Conservation (phyloP, 2,797 vertebrate species). For the Graptemys geographica region DNA sequence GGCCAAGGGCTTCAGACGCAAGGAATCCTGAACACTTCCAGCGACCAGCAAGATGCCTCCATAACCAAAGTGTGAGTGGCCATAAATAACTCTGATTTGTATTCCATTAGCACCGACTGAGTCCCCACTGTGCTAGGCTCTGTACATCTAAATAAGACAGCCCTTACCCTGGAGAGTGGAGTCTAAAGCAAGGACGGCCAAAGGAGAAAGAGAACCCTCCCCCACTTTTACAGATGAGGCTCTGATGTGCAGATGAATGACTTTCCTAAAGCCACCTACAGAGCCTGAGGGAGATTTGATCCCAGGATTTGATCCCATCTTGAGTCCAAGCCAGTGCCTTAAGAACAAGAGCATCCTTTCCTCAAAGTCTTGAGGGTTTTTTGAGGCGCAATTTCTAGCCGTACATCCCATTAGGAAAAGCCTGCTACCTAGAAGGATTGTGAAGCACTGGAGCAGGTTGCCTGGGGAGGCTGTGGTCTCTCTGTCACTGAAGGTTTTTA, state of each 20-base stretch:
- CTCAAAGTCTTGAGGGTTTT: neutral
- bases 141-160: neutral
- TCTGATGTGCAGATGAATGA: neutral
- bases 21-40: slow-evolving; percentile 72
- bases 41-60: slow-evolving; percentile 40
- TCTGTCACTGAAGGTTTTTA: neutral
- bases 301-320: neutral
- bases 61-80: slow-evolving; percentile 69
- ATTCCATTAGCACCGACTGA: neutral
- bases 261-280: neutral
- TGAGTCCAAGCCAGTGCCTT: neutral
- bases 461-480: no score
- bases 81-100: neutral
- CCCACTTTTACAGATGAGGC: neutral
- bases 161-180: neutral
- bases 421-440: neutral
- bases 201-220: neutral
- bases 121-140: rapidly evolving
- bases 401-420: neutral
- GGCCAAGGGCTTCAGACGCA: slow-evolving; percentile 75
- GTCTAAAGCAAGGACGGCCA: neutral
- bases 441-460: no score
- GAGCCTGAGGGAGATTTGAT: neutral
- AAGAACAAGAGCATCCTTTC: neutral
- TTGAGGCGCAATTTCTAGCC: neutral